Percentiles rank a stretch among this genome's conserved stretches.
These are phyloP conservation scores for Yponomeuta sedellus DNA, from an alignment of 2,888 invertebrate species.

Conservation along the genomic window DNA sequence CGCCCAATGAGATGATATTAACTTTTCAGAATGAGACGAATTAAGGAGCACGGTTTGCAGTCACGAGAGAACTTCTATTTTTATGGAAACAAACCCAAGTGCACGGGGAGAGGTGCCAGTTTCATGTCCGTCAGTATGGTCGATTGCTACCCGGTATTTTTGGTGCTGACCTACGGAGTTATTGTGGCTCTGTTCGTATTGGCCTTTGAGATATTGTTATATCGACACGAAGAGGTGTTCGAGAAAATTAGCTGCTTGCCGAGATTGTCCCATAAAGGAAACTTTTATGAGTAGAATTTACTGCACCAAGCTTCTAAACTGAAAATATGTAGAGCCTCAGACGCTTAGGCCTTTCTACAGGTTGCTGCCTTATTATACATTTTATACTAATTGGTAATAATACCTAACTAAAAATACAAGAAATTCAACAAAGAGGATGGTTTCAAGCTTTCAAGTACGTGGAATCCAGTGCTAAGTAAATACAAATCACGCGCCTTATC, in stretches of 20 bases:
- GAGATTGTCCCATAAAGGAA: not conserved
- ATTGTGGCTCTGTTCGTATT: constrained; percentile 39
- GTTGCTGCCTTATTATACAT: no score
- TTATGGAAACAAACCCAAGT: constrained; percentile 80
- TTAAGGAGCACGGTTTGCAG: constrained; percentile 75
- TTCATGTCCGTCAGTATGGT: constrained; percentile 82
- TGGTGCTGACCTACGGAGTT: constrained; percentile 52
- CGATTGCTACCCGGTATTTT: constrained; percentile 72
- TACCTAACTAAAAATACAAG: no score
- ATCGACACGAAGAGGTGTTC: constrained; percentile 29
- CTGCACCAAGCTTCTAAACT: not conserved
- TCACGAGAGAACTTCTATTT: constrained; percentile 74
- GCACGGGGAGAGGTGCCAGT: constrained; percentile 74
- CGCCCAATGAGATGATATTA: not conserved
- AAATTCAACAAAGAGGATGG: no score
- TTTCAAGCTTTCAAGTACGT: no score
- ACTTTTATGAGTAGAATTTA: not conserved
- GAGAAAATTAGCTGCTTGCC: constrained; percentile 24
- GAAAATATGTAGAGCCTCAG: no score
- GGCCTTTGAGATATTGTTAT: constrained; percentile 39
- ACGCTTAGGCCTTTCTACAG: no score
- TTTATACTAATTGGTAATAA: no score
- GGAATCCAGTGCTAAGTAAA: no score
- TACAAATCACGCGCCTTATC: no score
- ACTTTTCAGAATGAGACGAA: constrained; percentile 57